Evolutionary conservation across 1,140 invertebrate species (phyloP).

Genomic region (Subanguina moxae): DNA sequence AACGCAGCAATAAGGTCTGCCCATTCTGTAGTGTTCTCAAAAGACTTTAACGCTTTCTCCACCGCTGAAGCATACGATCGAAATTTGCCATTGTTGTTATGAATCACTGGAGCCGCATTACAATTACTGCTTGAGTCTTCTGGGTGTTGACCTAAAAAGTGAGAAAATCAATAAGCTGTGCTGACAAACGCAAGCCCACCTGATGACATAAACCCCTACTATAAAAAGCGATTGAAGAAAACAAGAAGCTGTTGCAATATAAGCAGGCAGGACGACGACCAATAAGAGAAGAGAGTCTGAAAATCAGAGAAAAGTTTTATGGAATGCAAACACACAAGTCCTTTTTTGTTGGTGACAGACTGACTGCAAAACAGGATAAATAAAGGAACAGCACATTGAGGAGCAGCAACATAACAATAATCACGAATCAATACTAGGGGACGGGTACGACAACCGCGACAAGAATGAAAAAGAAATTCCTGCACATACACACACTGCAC

Average conservation of each 20-base stretch:
- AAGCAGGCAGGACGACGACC: background rate
- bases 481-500: background rate
- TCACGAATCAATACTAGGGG: conserved; percentile 6
- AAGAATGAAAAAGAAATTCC: background rate
- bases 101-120: conserved; percentile 3
- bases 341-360: no score
- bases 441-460: background rate
- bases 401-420: background rate
- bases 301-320: background rate
- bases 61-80: conserved; percentile 73
- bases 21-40: conserved; percentile 92
- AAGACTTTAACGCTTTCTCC: conserved; percentile 80
- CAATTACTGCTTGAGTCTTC: conserved; percentile 33
- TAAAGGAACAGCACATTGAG: background rate
- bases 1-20: conserved; percentile 86
- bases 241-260: background rate
- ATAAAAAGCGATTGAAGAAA: background rate
- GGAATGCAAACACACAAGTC: no score
- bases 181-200: background rate
- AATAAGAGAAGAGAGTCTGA: background rate
- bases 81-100: conserved; percentile 65
- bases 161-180: background rate
- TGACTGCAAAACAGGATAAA: conserved; percentile 1
- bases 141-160: conserved; percentile 27
- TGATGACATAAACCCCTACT: conserved; percentile 13